phyloP scores from a whole-genome alignment of 2,888 invertebrate species.

The Subacronicta megacephala region DNA sequence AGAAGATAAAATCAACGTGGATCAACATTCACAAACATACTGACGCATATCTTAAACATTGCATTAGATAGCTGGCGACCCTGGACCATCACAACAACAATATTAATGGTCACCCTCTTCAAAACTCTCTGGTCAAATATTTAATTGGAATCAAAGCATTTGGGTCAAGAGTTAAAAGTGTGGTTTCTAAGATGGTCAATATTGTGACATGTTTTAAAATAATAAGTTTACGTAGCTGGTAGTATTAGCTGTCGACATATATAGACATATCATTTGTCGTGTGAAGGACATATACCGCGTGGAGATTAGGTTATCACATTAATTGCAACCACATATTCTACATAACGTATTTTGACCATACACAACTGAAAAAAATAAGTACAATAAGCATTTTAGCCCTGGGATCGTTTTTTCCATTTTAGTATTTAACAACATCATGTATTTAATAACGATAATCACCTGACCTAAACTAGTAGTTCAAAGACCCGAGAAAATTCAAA shows the following conservation, averaged over 20 bases:
- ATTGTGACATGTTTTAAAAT: conserved; percentile 29
- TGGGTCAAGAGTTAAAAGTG: conserved; percentile 38
- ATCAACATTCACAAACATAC: not conserved
- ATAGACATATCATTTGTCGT: not conserved
- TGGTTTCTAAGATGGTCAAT: conserved; percentile 27
- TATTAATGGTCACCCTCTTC: conserved; percentile 10
- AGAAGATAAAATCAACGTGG: not conserved
- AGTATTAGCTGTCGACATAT: not conserved
- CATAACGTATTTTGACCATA: no score
- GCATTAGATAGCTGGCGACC: conserved; percentile 27
- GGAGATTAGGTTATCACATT: no score
- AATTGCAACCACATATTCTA: no score
- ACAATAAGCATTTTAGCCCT: no score
- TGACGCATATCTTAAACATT: conserved; percentile 15
- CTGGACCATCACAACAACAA: conserved; percentile 20
- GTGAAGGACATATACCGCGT: not conserved
- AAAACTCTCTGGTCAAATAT: conserved; percentile 25
- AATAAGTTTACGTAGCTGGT: conserved; percentile 9
- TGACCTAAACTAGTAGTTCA: no score
- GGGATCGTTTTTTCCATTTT: no score
- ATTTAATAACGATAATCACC: no score
- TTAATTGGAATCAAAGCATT: conserved; percentile 27
- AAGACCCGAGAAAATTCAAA: no score
- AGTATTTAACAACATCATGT: no score
- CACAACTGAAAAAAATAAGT: no score